These are phyloP conservation scores for Cricetomys ansorgei DNA, from an alignment of 2,113 vertebrate genomes.

Conservation along the genomic window DNA sequence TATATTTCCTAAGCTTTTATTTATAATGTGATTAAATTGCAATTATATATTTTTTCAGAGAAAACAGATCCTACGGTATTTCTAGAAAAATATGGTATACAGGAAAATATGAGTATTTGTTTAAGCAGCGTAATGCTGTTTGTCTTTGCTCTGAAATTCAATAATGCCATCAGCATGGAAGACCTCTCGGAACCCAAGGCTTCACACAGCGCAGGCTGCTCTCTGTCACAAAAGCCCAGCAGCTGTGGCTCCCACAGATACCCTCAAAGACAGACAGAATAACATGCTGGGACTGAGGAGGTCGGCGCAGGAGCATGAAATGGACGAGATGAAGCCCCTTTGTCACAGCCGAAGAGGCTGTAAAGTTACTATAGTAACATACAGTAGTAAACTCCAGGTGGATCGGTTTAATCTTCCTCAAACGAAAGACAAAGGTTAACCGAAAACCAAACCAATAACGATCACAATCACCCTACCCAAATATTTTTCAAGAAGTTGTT, in stretches of 20 bases:
- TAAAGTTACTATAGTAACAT: slow-evolving; percentile 96
- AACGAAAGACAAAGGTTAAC: slow-evolving; percentile 87
- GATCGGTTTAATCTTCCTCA: slow-evolving; percentile 92
- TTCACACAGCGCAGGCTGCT: slow-evolving; percentile 89
- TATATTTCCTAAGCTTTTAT: slow-evolving; percentile 70
- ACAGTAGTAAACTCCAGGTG: slow-evolving; percentile 90
- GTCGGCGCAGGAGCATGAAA: slow-evolving; percentile 91
- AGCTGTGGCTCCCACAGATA: slow-evolving; percentile 90
- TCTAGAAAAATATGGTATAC: slow-evolving; percentile 59
- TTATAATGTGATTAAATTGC: slow-evolving; percentile 77
- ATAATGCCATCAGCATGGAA: slow-evolving; percentile 87
- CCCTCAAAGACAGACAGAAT: slow-evolving; percentile 91
- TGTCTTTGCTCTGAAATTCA: slow-evolving; percentile 89
- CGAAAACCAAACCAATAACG: slow-evolving; percentile 87
- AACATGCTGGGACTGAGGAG: slow-evolving; percentile 90
- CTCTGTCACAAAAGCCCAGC: slow-evolving; percentile 89
- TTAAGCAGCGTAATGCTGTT: slow-evolving; percentile 88
- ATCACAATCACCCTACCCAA: slow-evolving; percentile 82
- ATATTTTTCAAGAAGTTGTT: slow-evolving; percentile 83
- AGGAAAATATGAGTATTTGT: slow-evolving; percentile 85
- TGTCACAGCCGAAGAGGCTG: slow-evolving; percentile 93
- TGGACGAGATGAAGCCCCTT: slow-evolving; percentile 92
- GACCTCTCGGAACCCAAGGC: slow-evolving; percentile 85
- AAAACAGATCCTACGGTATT: slow-evolving; percentile 54
- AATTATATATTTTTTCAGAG: slow-evolving; percentile 68